Percentiles rank a stretch among this genome's conserved stretches.
Evolutionary conservation across 2,888 invertebrate species (phyloP).

Genomic region (Tenthredo distinguenda): DNA sequence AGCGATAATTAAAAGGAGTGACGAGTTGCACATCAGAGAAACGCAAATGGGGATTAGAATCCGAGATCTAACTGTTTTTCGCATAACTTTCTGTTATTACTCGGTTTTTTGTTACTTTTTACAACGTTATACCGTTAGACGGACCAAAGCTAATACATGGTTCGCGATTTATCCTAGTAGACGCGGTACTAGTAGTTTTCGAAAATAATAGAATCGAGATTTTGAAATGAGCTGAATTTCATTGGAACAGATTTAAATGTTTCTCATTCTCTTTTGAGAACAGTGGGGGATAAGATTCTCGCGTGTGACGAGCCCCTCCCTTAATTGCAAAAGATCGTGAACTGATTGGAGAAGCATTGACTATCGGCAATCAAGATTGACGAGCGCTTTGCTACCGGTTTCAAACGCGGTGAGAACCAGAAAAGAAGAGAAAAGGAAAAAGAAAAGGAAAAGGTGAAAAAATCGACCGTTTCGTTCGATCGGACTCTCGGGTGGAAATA

Average conservation of each 20-base stretch:
- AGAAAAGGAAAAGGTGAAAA: neutral
- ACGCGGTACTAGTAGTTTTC: neutral
- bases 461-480: neutral
- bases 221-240: neutral
- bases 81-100: neutral
- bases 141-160: neutral
- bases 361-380: constrained; percentile 46
- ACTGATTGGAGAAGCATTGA: constrained; percentile 46
- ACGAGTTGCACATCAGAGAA: neutral
- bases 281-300: neutral
- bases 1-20: neutral
- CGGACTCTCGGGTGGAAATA: neutral
- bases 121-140: neutral
- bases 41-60: neutral
- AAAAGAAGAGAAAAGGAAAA: neutral
- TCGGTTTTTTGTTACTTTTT: neutral
- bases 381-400: constrained; percentile 38
- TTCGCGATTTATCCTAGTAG: neutral
- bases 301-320: constrained; percentile 46
- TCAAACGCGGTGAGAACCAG: constrained; percentile 2
- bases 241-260: neutral
- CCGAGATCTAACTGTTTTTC: neutral
- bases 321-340: constrained; percentile 48
- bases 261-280: neutral
- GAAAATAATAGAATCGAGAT: neutral